These are phyloP conservation scores for Poeciliopsis turrubarensis DNA, from an alignment of 2,113 vertebrate species.

Conservation along the genomic window DNA sequence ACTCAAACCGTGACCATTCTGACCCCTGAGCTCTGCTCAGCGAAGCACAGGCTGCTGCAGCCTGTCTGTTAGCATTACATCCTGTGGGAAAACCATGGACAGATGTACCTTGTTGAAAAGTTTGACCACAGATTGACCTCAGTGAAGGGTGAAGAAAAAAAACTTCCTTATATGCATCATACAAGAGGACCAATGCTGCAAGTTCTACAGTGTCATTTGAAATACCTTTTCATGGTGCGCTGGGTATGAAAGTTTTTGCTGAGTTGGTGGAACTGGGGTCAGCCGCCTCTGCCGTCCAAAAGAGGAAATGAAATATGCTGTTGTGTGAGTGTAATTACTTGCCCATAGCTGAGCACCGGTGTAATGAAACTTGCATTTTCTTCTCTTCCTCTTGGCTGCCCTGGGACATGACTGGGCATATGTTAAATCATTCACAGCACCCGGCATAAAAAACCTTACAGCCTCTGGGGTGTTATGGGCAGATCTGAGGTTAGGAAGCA, in stretches of 20 bases:
- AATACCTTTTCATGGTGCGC: constrained; percentile 24
- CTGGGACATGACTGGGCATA: constrained; percentile 54
- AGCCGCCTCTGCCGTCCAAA: constrained; percentile 32
- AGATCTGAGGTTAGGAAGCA: constrained; percentile 35
- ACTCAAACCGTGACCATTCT: constrained; percentile 17
- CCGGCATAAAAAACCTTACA: constrained; percentile 24
- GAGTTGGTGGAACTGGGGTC: constrained; percentile 32
- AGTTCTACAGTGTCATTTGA: constrained; percentile 28
- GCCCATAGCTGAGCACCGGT: constrained; percentile 56
- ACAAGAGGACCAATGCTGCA: neutral
- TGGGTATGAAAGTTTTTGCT: constrained; percentile 35
- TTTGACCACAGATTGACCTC: constrained; percentile 35
- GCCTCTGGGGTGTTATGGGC: constrained; percentile 36
- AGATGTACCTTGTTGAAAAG: constrained; percentile 7
- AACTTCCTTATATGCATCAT: constrained; percentile 4
- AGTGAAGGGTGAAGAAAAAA: constrained; percentile 8
- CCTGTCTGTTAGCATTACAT: constrained; percentile 13
- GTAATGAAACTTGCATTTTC: constrained; percentile 59
- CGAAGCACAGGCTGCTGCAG: neutral
- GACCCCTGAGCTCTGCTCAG: constrained; percentile 2
- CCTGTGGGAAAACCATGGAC: constrained; percentile 1
- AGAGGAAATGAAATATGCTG: constrained; percentile 37
- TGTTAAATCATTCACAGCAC: constrained; percentile 63
- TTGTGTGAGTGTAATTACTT: constrained; percentile 60
- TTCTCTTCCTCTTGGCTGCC: constrained; percentile 33